A percentile compares a stretch with the other conserved stretches of the same genome.
These are phyloP conservation scores for Panagrolaimus sp. DNA, from an alignment of 1,140 invertebrate species.

Conservation along the genomic window DNA sequence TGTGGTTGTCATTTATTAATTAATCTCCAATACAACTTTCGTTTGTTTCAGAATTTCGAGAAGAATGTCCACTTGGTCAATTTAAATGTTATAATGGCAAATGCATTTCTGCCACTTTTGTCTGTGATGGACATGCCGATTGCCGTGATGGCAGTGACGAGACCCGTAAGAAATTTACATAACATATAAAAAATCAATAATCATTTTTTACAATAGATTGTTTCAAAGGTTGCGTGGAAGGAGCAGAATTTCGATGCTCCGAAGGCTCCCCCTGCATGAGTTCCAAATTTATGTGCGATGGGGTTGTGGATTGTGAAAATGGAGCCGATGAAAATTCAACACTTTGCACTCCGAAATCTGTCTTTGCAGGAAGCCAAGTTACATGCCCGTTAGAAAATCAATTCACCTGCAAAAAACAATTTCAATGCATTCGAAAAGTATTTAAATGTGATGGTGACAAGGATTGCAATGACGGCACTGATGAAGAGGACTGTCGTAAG, in stretches of 20 bases:
- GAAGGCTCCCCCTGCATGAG: background rate
- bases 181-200: no score
- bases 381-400: slow-evolving; percentile 9
- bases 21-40: background rate
- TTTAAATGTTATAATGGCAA: slow-evolving; percentile 60
- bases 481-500: slow-evolving; percentile 49
- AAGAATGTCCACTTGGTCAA: slow-evolving; percentile 54
- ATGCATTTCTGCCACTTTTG: slow-evolving; percentile 51
- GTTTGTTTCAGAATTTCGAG: slow-evolving; percentile 51
- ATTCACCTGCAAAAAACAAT: slow-evolving; percentile 58
- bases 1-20: background rate
- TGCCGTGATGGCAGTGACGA: background rate
- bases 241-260: background rate
- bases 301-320: background rate
- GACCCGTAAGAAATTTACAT: no score
- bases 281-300: background rate
- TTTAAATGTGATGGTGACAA: slow-evolving; percentile 74
- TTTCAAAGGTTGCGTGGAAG: background rate
- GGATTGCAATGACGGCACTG: slow-evolving; percentile 68
- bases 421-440: slow-evolving; percentile 73
- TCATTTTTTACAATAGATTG: no score
- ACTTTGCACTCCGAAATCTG: background rate
- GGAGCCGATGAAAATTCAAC: background rate
- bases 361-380: no score
- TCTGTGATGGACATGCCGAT: background rate